Conservation (phyloP, 2,888 invertebrate genomes). For the Xestia rhomboidea region DNA sequence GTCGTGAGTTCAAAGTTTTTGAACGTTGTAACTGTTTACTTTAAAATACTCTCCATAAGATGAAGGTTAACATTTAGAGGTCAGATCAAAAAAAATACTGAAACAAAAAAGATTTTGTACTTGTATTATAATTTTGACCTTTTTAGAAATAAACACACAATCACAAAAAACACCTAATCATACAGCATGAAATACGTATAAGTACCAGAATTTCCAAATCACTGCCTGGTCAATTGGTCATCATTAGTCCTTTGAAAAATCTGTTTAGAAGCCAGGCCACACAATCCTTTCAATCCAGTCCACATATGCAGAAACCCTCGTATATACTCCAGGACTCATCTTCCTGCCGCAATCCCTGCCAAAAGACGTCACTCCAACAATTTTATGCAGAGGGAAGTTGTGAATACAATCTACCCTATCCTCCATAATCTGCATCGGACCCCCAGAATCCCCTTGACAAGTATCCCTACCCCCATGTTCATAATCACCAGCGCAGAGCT, state of each 20-base stretch:
- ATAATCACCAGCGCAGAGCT: slow-evolving; percentile 88
- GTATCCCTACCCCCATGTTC: slow-evolving; percentile 86
- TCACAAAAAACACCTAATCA: not conserved
- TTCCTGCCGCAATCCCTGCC: slow-evolving; percentile 89
- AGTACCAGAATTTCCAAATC: not conserved
- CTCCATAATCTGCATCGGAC: slow-evolving; percentile 85
- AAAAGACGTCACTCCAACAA: slow-evolving; percentile 89
- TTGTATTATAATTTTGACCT: not conserved
- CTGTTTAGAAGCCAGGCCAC: slow-evolving; percentile 78
- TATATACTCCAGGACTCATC: slow-evolving; percentile 89
- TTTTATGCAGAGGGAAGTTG: slow-evolving; percentile 84
- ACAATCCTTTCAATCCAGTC: slow-evolving; percentile 89
- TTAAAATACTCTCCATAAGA: not conserved
- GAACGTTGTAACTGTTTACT: not conserved
- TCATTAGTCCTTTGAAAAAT: not conserved
- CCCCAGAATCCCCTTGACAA: slow-evolving; percentile 89
- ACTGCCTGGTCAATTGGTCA: no score
- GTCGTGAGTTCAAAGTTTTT: slow-evolving; percentile 59
- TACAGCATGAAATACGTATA: slow-evolving; percentile 42
- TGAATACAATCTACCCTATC: slow-evolving; percentile 81
- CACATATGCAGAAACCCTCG: slow-evolving; percentile 84
- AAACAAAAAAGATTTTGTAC: not conserved
- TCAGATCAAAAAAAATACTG: not conserved
- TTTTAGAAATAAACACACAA: not conserved
- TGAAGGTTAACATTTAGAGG: not conserved